Base-by-base conservation (phyloP, 92 coral and sea anemone species). In the Epizoanthus ramosus region DNA sequence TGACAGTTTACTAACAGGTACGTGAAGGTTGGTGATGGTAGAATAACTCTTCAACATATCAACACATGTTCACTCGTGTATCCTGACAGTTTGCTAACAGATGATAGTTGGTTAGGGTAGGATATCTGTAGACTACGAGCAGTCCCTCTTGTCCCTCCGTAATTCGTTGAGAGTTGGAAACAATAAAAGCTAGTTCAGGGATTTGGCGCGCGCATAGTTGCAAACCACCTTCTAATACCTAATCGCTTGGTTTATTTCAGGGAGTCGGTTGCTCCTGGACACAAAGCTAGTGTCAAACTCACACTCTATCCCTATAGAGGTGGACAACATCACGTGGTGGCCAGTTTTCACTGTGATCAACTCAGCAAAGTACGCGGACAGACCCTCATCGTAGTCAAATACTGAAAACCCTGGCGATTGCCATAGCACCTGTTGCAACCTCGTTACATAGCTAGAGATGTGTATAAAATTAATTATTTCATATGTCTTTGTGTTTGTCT, bases 301-400 rank as follows among this genome's bases (percentile, higher is more conserved):
- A 83, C 79, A 0, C 56, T 92, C 60, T 79, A 73, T 35, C 83
- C 84, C 5, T 5, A 56, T 12, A 58, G 85, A 21, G 56, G 79
- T 17, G 75, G 90, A 8, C 60, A 57, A 73, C 77, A 90, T 23
- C 41, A 63, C 2, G 65, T 92, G 60, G 90, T 68, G 33, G 92
- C 83, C 57, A 79, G 79, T 61, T 92, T 92, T 80, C 35, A 60
- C 35, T 89, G 90, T 8, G 90, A 92, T 65, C 91, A 89, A 82
- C 47, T 92, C 47, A 28, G 73, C 56, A 92, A 89, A 17, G 90
- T 89, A 2, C 76, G 88, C 33, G 95, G 92, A 15, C 85, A 85
- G 18, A 1, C 15, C 15, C 1, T 12, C 7, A n/a, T 57, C 21
- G 0, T 57, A 14, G 63, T 57, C 63, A 3, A 16, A 21, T 16